Evolutionary conservation across 2,888 invertebrate genomes (phyloP).

Genomic region (Odiellus spinosus): DNA sequence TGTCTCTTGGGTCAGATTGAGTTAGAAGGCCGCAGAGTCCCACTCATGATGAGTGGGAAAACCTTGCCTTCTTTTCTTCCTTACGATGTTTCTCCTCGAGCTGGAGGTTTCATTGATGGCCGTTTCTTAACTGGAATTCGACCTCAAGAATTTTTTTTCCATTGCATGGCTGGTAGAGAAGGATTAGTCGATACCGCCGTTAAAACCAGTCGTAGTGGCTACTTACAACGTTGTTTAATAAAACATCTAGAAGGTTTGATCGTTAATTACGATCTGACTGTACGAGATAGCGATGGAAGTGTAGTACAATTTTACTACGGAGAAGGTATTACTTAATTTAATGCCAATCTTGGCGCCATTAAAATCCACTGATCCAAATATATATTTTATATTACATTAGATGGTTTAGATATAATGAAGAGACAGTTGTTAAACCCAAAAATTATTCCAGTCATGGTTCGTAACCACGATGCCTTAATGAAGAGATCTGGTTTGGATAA

Average conservation of each 20-base stretch:
- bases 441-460: slow-evolving; percentile 61
- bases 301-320: slow-evolving; percentile 79
- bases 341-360: no score
- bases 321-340: no score
- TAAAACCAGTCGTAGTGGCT: slow-evolving; percentile 96
- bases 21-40: slow-evolving; percentile 91
- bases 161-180: slow-evolving; percentile 99
- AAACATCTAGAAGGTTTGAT: slow-evolving; percentile 94
- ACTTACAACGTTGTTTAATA: slow-evolving; percentile 87
- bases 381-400: no score
- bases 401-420: slow-evolving; percentile 57
- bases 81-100: slow-evolving; percentile 72
- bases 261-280: slow-evolving; percentile 84
- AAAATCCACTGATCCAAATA: no score
- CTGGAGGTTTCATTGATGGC: slow-evolving; percentile 91
- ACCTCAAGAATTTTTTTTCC: slow-evolving; percentile 96
- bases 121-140: slow-evolving; percentile 96
- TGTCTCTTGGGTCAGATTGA: slow-evolving; percentile 95
- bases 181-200: slow-evolving; percentile 99
- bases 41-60: slow-evolving; percentile 81
- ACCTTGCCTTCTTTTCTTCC: slow-evolving; percentile 73
- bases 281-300: slow-evolving; percentile 82
- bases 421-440: slow-evolving; percentile 62
- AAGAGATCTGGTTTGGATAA: slow-evolving; percentile 40
- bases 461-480: slow-evolving; percentile 53